phyloP scores from a whole-genome alignment of 2,888 invertebrate genomes.

The Luperina testacea region DNA sequence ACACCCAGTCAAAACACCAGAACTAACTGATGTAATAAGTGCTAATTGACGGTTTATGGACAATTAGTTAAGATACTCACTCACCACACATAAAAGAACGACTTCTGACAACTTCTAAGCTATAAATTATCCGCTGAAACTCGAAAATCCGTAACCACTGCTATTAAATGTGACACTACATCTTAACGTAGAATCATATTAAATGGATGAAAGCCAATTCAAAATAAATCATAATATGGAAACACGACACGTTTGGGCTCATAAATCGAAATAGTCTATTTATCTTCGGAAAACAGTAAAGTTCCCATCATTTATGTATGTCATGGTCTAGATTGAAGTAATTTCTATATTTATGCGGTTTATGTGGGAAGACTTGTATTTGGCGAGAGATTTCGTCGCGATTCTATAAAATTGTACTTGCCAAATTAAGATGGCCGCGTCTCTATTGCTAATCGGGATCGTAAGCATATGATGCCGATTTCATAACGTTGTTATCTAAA shows the following conservation, averaged over 20 bases:
- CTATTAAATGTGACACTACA: conserved; percentile 51
- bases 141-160: conserved; percentile 45
- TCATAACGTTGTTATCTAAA: background rate
- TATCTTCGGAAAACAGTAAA: conserved; percentile 16
- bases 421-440: conserved; percentile 3
- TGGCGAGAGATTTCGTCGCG: background rate
- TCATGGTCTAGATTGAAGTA: conserved; percentile 6
- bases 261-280: conserved; percentile 28
- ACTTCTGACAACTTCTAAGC: conserved; percentile 30
- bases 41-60: conserved; percentile 27
- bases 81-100: conserved; percentile 22
- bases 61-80: conserved; percentile 42
- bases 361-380: background rate
- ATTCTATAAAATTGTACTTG: conserved; percentile 5
- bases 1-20: background rate
- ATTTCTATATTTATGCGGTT: conserved; percentile 36
- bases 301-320: background rate
- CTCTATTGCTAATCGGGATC: background rate
- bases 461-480: background rate
- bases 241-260: conserved; percentile 51
- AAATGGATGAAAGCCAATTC: conserved; percentile 43
- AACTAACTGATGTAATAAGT: conserved; percentile 22
- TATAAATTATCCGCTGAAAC: conserved; percentile 50
- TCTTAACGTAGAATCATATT: conserved; percentile 45
- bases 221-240: conserved; percentile 48